Percentiles rank a stretch among this genome's conserved stretches.
These are phyloP conservation scores for Oxyscelio sp. DNA, from an alignment of 2,888 invertebrate genomes.

Conservation along the genomic window DNA sequence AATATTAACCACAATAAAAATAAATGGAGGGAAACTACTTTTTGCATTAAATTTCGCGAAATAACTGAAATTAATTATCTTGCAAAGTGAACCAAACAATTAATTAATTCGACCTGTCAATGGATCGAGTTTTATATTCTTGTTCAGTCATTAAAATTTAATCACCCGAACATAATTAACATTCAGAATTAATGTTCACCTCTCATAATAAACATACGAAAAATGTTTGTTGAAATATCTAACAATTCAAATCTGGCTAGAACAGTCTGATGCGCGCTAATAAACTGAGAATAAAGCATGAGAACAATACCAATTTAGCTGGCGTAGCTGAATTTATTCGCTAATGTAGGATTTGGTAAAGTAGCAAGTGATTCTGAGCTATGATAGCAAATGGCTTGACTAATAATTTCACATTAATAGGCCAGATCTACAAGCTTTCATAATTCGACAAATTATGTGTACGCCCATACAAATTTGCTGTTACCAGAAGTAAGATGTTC, in stretches of 20 bases:
- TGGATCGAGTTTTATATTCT: background rate
- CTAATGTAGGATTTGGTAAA: slow-evolving; percentile 57
- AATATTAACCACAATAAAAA: background rate
- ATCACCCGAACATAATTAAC: background rate
- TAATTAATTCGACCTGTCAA: too few relatives aligned
- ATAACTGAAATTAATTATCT: background rate
- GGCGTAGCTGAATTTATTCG: slow-evolving; percentile 45
- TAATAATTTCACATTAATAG: slow-evolving; percentile 65
- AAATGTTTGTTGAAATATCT: background rate
- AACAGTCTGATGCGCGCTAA: slow-evolving; percentile 15
- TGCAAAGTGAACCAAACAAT: background rate
- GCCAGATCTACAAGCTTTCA: slow-evolving; percentile 50
- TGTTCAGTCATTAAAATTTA: background rate
- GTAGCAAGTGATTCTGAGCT: slow-evolving; percentile 41
- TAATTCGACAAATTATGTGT: slow-evolving; percentile 23
- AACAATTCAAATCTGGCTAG: slow-evolving; percentile 10
- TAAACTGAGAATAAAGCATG: slow-evolving; percentile 18
- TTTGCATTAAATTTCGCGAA: background rate
- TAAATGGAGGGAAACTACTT: too few relatives aligned
- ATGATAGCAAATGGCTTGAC: slow-evolving; percentile 55
- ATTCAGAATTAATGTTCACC: background rate
- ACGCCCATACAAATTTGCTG: slow-evolving; percentile 20
- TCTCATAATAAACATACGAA: background rate
- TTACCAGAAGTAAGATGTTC: slow-evolving; percentile 39
- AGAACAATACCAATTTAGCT: slow-evolving; percentile 36